Conservation (phyloP, 2,888 invertebrate genomes). For the Rambutsinella grinnellia region DNA sequence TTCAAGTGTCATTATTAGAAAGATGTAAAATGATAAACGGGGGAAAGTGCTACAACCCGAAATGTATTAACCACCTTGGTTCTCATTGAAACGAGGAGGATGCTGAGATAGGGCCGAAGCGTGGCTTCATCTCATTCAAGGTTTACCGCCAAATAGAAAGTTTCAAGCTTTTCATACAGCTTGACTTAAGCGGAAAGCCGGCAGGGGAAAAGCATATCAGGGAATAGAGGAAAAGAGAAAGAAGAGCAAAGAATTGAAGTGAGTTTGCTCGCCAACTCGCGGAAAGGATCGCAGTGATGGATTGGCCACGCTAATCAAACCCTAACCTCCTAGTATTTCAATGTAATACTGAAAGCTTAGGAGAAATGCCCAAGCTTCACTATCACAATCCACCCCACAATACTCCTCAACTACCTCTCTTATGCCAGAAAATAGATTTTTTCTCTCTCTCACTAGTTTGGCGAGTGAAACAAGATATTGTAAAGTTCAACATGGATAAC, state of each 20-base stretch:
- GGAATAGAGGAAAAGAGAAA: not conserved
- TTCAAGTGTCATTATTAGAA: not conserved
- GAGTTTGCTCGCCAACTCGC: not conserved
- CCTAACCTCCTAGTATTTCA: no score
- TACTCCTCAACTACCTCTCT: no score
- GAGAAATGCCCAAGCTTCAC: no score
- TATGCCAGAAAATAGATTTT: no score
- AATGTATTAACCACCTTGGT: not conserved
- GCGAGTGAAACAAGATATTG: no score
- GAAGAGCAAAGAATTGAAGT: not conserved
- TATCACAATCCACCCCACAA: no score
- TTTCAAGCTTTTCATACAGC: not conserved
- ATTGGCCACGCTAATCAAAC: no score
- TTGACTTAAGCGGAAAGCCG: not conserved
- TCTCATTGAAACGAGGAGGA: no score
- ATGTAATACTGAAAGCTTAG: no score
- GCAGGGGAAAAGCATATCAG: not conserved
- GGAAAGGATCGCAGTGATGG: no score
- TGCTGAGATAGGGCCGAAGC: slow-evolving; percentile 47
- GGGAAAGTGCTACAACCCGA: slow-evolving; percentile 8
- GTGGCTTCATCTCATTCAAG: slow-evolving; percentile 52
- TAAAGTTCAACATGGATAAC: no score
- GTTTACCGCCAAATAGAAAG: slow-evolving; percentile 54
- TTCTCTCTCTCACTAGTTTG: no score
- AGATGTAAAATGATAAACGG: not conserved